Base-by-base conservation (phyloP, 2,888 invertebrate genomes). In the Andrena praecox region DNA sequence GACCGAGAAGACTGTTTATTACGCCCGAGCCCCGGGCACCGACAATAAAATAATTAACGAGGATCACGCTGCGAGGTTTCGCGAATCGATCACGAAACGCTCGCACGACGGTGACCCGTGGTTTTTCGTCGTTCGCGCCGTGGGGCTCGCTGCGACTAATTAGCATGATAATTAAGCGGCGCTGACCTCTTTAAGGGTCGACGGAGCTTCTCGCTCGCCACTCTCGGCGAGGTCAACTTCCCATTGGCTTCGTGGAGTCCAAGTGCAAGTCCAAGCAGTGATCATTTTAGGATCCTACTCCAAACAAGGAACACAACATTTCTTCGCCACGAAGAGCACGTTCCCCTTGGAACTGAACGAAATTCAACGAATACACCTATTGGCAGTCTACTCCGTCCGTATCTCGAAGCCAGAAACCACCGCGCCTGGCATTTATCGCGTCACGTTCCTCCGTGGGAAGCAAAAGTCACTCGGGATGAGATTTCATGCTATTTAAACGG, bases 121-220 rank as follows among this genome's bases (percentile, higher is more conserved):
- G 73, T 59, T 79, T 76, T 76, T 85, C 77, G 75, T 68, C 77
- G 77, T 80, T 68, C 82, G 29, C 84, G 82, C 85, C 81, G 82
- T 35, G 74, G 76, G 80, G 78, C 67, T 87, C 69, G 79, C 74
- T 63, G 29, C 85, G 76, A 84, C 87, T 89, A 89, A 90, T 90
- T 89, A 90, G 85, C 88, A 87, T 86, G 88, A 87, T 90, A 87
- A 90, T 90, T 89, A 89, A 86, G 77, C 85, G 88, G 76, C 84
- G 78, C 81, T 82, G 80, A 77, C 67, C 73, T 77, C 80, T 82
- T 85, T 84, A 78, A 80, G 74, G 76, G 66, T 84, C 79, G 74
- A 70, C 78, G 52, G 77, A 59, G 69, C 73, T 67, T 77, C 76
- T 64, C 76, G 78, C 54, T 79, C 62, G 59, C 29, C 63, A 63